Evolutionary conservation across 2,113 vertebrate genomes (phyloP).

Genomic region (Hyla sarda): DNA sequence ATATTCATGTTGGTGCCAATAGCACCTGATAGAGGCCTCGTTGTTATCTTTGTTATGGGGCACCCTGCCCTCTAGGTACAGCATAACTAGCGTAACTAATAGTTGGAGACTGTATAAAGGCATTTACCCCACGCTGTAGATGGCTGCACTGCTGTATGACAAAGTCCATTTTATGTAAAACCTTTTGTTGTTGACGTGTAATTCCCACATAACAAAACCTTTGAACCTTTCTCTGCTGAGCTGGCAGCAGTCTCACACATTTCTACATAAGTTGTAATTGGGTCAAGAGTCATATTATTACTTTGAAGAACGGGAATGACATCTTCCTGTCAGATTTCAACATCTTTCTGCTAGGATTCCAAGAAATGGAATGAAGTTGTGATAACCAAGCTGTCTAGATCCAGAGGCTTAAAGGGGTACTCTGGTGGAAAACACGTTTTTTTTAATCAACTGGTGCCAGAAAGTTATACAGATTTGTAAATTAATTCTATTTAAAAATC

Average conservation of each 20-base stretch:
- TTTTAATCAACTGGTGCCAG: no score
- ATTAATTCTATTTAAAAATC: no score
- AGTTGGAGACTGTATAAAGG: background rate
- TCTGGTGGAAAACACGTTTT: no score
- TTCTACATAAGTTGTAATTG: background rate
- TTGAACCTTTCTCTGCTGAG: background rate
- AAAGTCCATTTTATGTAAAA: background rate
- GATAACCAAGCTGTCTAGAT: background rate
- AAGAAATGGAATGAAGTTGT: background rate
- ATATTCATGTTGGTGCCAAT: background rate
- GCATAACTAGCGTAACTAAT: background rate
- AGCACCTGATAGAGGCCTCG: no score
- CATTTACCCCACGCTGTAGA: background rate
- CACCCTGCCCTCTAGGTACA: background rate
- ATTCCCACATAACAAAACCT: background rate
- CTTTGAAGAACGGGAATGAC: slow-evolving; percentile 16
- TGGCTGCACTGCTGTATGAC: background rate
- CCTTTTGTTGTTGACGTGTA: background rate
- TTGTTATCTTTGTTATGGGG: background rate
- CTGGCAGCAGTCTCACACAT: background rate
- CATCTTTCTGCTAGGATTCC: background rate
- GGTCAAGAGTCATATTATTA: background rate
- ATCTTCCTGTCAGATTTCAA: background rate
- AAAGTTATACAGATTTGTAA: no score
- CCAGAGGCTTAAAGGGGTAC: no score